Evolutionary conservation across 2,113 vertebrate genomes (phyloP), one percentile per base, ranked within the genome.

Genomic region (Pandion haliaetus): DNA sequence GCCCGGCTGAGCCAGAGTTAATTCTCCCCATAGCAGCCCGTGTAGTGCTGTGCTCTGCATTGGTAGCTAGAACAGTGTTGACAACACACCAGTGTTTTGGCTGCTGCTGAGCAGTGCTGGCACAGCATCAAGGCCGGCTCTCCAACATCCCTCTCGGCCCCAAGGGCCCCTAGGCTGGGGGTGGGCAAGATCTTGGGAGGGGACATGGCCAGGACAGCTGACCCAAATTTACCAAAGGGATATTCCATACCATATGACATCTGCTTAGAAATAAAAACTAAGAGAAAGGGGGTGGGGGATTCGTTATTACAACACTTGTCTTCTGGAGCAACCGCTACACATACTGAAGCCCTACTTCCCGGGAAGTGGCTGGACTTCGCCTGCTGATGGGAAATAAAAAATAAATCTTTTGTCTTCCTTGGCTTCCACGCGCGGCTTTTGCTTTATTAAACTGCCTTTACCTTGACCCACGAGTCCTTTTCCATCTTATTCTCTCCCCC

Each of bases 381-480:
- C 42, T 65, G 71, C 49, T 74, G 71, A 38, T 17, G 21, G 34
- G 34, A 57, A 47, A 11, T 6, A 55, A 19, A 55, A 34, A 26
- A 63, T 26, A 84, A 42, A 44, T 24, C 17, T 55, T 58, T 6
- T 20, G 7, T 38, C 34, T 55, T 44, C 13, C 26, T 77, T 86
- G 13, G 16, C 16, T 36, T 50, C 31, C 4, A 2, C 1, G 3
- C 0, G 1, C 14, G 4, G 34, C 24, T 58, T 49, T 42, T 31
- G 31, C 36, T 70, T 44, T 59, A 36, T 40, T 49, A 28, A 84
- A 44, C 26, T 36, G 32, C 38, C 38, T 44, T 62, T 31, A n/a
- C 19, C 58, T 45, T 73, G 58, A 73, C 26, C 16, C 28, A 28
- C 3, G 7, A 65, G 19, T 45, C 62, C 36, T 34, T 54, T 44